Conservation (phyloP, 2,888 invertebrate genomes). For the Troides oblongomaculatus region DNA sequence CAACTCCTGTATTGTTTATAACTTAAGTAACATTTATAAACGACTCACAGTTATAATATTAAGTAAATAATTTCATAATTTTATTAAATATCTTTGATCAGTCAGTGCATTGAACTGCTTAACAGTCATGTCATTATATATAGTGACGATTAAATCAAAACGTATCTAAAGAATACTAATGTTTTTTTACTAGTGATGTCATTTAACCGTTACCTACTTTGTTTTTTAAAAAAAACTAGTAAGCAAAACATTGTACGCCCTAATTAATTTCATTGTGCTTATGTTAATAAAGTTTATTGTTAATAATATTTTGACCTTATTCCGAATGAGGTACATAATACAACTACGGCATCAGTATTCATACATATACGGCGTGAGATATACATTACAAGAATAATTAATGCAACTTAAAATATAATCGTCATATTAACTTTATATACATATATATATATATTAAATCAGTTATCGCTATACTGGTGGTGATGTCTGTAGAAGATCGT, state of each 20-base stretch:
- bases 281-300: slow-evolving; percentile 12
- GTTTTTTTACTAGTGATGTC: slow-evolving; percentile 13
- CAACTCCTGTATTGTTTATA: no score
- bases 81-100: background rate
- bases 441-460: no score
- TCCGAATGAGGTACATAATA: slow-evolving; percentile 1
- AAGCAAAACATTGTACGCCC: slow-evolving; percentile 16
- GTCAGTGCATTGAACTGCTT: slow-evolving; percentile 12
- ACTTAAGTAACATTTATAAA: no score
- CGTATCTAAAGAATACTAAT: slow-evolving; percentile 20
- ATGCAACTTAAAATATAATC: no score
- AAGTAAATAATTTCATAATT: background rate
- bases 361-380: no score
- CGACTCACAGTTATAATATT: no score
- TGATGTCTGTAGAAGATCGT: no score
- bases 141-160: background rate
- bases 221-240: slow-evolving; percentile 6
- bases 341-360: no score
- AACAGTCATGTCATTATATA: slow-evolving; percentile 5
- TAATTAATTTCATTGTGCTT: slow-evolving; percentile 25
- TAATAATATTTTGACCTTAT: background rate
- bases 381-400: no score
- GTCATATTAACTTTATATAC: no score
- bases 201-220: slow-evolving; percentile 5
- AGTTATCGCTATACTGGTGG: no score